Percentiles rank a stretch among this genome's conserved stretches.
Conservation (phyloP, 2,888 invertebrate genomes). For the Dione juno region DNA sequence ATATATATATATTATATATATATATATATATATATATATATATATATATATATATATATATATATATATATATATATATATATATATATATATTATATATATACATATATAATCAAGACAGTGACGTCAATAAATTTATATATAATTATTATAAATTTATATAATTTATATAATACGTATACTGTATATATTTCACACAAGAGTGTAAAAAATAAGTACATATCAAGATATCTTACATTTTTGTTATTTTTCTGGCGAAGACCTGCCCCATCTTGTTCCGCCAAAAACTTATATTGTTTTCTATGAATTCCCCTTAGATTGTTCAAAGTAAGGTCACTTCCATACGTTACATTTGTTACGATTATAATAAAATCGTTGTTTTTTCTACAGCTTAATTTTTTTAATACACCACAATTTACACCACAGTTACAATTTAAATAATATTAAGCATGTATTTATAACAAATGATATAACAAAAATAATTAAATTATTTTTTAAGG, state of each 20-base stretch:
- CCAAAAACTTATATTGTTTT: slow-evolving; percentile 35
- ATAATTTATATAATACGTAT: neutral
- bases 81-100: no score
- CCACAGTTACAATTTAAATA: no score
- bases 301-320: slow-evolving; percentile 21
- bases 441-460: no score
- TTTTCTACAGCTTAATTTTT: no score
- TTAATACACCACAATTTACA: no score
- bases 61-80: no score
- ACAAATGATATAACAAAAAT: no score
- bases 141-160: no score
- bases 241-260: slow-evolving; percentile 26
- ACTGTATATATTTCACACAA: neutral
- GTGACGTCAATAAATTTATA: neutral
- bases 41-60: no score
- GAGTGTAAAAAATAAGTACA: neutral
- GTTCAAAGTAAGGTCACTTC: slow-evolving; percentile 5
- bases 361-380: neutral
- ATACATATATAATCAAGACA: neutral
- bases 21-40: no score
- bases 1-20: neutral
- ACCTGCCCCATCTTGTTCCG: slow-evolving; percentile 8
- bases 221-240: neutral
- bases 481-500: no score
- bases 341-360: neutral